A percentile compares a stretch with the other conserved stretches of the same genome.
These are phyloP conservation scores for Arremon brunneinucha DNA, from an alignment of 2,797 vertebrate genomes.

Conservation along the genomic window DNA sequence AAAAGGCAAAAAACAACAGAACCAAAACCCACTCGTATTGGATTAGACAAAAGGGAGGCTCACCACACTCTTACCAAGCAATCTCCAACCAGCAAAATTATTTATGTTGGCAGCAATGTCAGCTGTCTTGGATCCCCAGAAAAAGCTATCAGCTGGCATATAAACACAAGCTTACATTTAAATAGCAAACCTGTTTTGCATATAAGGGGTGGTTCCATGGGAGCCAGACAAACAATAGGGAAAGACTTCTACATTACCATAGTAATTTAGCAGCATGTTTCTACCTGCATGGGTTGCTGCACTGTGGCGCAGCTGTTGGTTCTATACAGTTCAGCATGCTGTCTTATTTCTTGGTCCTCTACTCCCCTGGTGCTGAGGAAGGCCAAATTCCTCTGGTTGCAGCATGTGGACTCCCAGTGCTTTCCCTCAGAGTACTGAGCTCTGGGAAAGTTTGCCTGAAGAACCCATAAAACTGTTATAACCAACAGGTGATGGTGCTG, in stretches of 20 bases:
- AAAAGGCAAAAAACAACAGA: neutral
- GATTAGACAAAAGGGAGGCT: neutral
- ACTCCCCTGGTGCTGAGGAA: neutral
- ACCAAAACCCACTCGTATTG: neutral
- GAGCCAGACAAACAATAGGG: neutral
- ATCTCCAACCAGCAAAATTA: neutral
- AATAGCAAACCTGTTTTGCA: constrained; percentile 45
- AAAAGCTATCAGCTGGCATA: neutral
- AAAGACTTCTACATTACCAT: neutral
- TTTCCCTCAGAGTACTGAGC: neutral
- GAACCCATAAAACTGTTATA: neutral
- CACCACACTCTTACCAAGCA: neutral
- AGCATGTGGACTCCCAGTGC: accelerated
- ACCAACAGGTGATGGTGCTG: neutral
- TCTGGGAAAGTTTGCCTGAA: neutral
- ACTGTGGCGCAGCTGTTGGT: neutral
- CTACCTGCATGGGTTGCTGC: neutral
- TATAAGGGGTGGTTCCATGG: constrained; percentile 1
- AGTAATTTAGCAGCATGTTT: constrained; percentile 18
- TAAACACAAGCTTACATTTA: constrained; percentile 12
- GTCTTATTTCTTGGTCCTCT: neutral
- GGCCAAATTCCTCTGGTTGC: neutral
- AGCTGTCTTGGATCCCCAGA: neutral
- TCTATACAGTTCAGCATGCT: neutral
- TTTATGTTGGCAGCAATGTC: neutral